These are phyloP conservation scores for Pollenia angustigena DNA, from an alignment of 2,888 invertebrate species.

Conservation along the genomic window DNA sequence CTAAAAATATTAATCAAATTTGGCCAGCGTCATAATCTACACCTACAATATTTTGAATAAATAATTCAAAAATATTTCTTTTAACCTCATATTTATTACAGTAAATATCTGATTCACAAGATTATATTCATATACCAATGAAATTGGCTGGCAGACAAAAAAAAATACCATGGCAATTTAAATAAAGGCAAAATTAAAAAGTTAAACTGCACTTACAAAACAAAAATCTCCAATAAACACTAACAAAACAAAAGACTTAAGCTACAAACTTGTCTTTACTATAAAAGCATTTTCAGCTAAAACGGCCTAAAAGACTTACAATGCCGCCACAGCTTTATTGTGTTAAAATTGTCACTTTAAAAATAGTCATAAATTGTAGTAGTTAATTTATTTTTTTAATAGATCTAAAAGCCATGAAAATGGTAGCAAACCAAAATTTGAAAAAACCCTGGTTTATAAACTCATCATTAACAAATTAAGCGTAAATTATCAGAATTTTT, in stretches of 20 bases:
- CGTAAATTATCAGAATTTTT: slow-evolving; percentile 50
- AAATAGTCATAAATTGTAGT: slow-evolving; percentile 16
- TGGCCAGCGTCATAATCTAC: neutral
- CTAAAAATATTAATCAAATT: neutral
- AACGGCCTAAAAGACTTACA: neutral
- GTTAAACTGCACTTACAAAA: neutral
- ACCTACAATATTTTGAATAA: slow-evolving; percentile 5
- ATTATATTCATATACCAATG: neutral
- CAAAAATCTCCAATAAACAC: neutral
- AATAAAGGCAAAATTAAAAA: slow-evolving; percentile 5
- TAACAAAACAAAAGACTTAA: slow-evolving; percentile 50
- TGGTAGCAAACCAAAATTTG: neutral
- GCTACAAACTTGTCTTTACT: slow-evolving; percentile 21
- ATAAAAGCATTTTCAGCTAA: slow-evolving; percentile 1
- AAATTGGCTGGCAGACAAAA: neutral
- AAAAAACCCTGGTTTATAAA: slow-evolving; percentile 2
- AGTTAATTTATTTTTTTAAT: slow-evolving; percentile 6
- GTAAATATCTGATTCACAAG: slow-evolving; percentile 8
- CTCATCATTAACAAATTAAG: slow-evolving; percentile 43
- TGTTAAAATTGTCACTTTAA: slow-evolving; percentile 29
- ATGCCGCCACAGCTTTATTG: neutral
- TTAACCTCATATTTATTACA: neutral
- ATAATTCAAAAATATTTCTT: neutral
- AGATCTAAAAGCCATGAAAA: neutral
- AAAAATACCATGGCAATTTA: neutral